Percentiles rank a stretch among this genome's conserved stretches.
phyloP scores from a whole-genome alignment of 2,797 vertebrate species.

The Gorsachius magnificus region DNA sequence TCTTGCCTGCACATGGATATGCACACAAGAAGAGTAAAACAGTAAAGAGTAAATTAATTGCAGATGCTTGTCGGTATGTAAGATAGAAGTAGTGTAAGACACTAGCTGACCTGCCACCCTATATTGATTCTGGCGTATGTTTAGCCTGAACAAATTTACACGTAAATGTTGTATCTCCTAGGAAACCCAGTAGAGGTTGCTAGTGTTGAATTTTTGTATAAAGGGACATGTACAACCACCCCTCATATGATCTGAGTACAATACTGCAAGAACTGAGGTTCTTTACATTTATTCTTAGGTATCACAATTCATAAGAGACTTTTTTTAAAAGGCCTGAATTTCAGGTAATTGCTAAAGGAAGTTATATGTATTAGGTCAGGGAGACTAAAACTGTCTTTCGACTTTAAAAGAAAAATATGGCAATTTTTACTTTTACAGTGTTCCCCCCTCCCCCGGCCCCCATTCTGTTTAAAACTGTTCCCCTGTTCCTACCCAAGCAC shows the following conservation, averaged over 20 bases:
- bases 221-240: background rate
- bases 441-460: too few species aligned
- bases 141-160: background rate
- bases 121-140: background rate
- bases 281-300: background rate
- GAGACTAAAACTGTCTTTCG: background rate
- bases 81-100: background rate
- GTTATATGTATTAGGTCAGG: background rate
- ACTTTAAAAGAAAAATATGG: background rate
- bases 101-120: background rate
- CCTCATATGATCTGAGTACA: background rate
- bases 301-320: background rate
- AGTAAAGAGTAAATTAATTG: background rate
- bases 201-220: background rate
- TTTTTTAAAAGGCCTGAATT: background rate
- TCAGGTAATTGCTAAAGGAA: background rate
- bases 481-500: background rate
- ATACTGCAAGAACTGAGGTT: background rate
- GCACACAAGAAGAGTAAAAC: background rate
- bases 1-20: background rate
- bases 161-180: fast-evolving
- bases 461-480: background rate
- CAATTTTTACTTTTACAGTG: background rate
- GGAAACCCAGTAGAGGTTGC: background rate
- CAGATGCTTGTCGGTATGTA: background rate